A percentile compares a stretch with the other conserved stretches of the same genome.
These are phyloP conservation scores for Kryptopterus vitreolus DNA, from an alignment of 2,797 vertebrate species.

Conservation along the genomic window DNA sequence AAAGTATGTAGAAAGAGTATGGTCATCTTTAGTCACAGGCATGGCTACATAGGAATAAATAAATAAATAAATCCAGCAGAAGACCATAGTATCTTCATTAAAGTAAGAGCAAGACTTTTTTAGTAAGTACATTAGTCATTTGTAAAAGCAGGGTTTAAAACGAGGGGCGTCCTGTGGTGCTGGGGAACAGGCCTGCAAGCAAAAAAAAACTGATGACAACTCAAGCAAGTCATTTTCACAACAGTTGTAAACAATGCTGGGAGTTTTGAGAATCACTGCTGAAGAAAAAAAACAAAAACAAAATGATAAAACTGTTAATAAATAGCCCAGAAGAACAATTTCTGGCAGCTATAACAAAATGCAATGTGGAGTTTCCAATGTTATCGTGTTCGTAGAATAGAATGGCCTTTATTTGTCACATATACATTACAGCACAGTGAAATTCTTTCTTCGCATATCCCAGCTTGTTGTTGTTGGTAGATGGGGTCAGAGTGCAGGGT, in stretches of 20 bases:
- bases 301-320: background rate
- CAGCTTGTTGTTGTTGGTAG: no score
- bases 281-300: background rate
- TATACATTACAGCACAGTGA: no score
- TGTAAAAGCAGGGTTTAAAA: background rate
- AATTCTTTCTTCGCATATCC: no score
- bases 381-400: no score
- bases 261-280: background rate
- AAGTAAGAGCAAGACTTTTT: background rate
- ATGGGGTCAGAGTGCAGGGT: no score
- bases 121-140: background rate
- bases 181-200: slow-evolving; percentile 39
- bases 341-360: background rate
- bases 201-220: slow-evolving; percentile 3
- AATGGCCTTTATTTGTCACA: no score
- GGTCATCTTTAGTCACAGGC: background rate
- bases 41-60: background rate
- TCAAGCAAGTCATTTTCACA: background rate
- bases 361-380: background rate
- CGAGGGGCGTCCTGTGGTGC: slow-evolving; percentile 3
- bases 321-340: background rate
- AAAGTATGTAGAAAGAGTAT: background rate
- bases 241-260: slow-evolving; percentile 5
- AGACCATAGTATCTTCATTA: background rate
- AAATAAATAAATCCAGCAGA: background rate